Conservation (phyloP, 2,888 invertebrate species). For the Hanleya hanleyi region DNA sequence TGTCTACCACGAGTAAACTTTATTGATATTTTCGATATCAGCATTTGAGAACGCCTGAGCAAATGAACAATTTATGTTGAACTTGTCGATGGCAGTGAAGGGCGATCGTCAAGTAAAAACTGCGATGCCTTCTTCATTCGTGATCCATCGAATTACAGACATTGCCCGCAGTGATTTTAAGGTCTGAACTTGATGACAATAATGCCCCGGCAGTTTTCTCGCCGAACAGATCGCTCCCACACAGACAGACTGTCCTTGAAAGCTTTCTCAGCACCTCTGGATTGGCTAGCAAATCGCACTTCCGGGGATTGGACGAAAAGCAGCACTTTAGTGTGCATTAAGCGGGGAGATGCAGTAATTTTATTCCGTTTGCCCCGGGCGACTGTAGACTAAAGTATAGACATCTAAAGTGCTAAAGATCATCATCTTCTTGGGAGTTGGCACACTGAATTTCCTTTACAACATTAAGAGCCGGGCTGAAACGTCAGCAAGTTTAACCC, state of each 20-base stretch:
- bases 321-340: slow-evolving; percentile 1
- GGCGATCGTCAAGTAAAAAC: too few species aligned
- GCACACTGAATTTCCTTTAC: neutral
- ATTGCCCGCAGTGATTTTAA: too few species aligned
- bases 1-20: too few species aligned
- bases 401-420: slow-evolving; percentile 5
- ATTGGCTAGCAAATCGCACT: neutral
- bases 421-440: neutral
- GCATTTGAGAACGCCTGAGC: too few species aligned
- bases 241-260: neutral
- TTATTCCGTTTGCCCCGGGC: neutral
- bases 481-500: neutral
- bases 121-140: too few species aligned
- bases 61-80: too few species aligned
- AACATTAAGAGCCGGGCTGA: neutral
- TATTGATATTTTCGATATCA: too few species aligned
- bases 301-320: neutral
- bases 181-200: too few species aligned
- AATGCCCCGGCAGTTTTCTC: too few species aligned
- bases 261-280: neutral
- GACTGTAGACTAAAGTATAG: neutral
- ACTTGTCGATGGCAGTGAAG: too few species aligned
- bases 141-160: too few species aligned
- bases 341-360: neutral
- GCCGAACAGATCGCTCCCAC: too few species aligned